Conservation (phyloP, 2,888 invertebrate genomes). For the Noctua comes region DNA sequence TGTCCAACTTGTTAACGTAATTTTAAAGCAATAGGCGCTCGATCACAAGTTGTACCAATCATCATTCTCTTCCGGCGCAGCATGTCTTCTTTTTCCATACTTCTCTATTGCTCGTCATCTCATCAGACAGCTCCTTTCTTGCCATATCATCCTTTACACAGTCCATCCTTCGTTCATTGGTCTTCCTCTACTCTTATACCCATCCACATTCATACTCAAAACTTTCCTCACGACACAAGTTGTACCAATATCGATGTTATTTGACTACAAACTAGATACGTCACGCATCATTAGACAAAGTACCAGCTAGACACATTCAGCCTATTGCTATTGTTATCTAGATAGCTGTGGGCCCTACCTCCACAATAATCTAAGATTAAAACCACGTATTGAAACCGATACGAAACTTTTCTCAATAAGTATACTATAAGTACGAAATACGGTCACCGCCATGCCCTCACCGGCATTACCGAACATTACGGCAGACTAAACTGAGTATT, state of each 20-base stretch:
- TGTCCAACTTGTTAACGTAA: not conserved
- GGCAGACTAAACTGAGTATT: constrained; percentile 79
- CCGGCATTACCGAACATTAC: constrained; percentile 73
- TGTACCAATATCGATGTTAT: not conserved
- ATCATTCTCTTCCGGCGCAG: not conserved
- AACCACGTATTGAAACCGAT: constrained; percentile 49
- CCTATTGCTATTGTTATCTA: not conserved
- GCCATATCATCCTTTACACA: too few relatives aligned
- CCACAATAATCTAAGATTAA: constrained; percentile 51
- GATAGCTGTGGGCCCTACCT: not conserved
- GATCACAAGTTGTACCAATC: not conserved
- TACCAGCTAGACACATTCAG: not conserved
- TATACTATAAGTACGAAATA: constrained; percentile 48
- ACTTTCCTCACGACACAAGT: too few relatives aligned
- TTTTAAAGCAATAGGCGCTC: not conserved
- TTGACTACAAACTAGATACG: not conserved
- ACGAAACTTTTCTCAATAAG: constrained; percentile 64
- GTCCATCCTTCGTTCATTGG: too few relatives aligned
- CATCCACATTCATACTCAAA: too few relatives aligned
- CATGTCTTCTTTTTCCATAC: too few relatives aligned
- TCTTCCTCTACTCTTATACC: too few relatives aligned
- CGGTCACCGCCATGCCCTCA: constrained; percentile 57
- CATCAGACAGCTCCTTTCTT: too few relatives aligned
- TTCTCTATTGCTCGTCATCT: too few relatives aligned
- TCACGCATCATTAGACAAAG: not conserved